Conservation (phyloP, 2,797 vertebrate genomes). For the Cyclura pinguis region DNA sequence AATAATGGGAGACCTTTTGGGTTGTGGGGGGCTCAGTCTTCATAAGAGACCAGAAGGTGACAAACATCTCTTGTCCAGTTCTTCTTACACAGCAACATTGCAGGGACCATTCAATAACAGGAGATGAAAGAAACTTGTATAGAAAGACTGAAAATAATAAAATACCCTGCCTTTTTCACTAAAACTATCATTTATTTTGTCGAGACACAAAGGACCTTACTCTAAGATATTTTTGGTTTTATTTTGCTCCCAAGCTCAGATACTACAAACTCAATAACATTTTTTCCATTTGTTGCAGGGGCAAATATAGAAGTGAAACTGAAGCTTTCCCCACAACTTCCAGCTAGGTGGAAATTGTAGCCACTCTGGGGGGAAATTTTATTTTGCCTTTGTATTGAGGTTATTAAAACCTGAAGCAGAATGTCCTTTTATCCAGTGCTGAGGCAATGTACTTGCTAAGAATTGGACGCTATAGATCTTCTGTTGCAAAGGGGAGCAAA, state of each 20-base stretch:
- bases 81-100: conserved; percentile 30
- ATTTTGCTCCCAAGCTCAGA: conserved; percentile 22
- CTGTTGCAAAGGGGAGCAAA: neutral
- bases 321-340: neutral
- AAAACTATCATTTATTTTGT: conserved; percentile 41
- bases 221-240: conserved; percentile 32
- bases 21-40: neutral
- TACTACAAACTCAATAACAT: conserved; percentile 31
- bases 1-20: neutral
- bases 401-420: conserved; percentile 44
- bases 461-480: neutral
- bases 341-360: conserved; percentile 29
- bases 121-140: conserved; percentile 35
- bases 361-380: neutral
- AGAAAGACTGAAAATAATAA: conserved; percentile 39
- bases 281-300: neutral
- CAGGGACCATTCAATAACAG: conserved; percentile 24
- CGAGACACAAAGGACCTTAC: neutral
- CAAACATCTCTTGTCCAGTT: conserved; percentile 29
- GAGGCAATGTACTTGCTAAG: neutral
- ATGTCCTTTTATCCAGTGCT: conserved; percentile 45
- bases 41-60: neutral
- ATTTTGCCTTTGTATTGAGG: conserved; percentile 42
- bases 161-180: conserved; percentile 29
- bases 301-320: conserved; percentile 44